phyloP scores from a whole-genome alignment of 2,888 invertebrate genomes.

The Copidosoma aretas region DNA sequence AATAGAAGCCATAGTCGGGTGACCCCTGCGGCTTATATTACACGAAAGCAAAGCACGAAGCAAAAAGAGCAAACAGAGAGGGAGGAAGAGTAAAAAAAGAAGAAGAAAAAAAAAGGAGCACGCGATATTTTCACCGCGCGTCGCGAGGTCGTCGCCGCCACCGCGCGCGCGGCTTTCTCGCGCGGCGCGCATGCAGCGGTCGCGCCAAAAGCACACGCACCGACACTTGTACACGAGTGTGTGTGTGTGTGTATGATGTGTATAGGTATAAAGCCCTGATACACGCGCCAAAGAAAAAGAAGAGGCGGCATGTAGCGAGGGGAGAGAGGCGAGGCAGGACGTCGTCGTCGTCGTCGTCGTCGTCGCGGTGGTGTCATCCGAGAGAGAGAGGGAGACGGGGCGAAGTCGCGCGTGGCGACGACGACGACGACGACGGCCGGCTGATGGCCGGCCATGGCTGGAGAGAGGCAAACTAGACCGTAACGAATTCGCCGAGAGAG shows the following conservation, averaged over 20 bases:
- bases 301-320: not conserved
- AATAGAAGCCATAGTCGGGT: too few relatives aligned
- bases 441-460: not conserved
- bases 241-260: too few relatives aligned
- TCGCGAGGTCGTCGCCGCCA: constrained; percentile 15
- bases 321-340: constrained; percentile 3
- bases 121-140: not conserved
- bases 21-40: too few relatives aligned
- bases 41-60: too few relatives aligned
- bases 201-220: constrained; percentile 40
- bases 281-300: not conserved
- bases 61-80: too few relatives aligned
- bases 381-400: not conserved
- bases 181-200: constrained; percentile 20
- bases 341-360: constrained; percentile 9
- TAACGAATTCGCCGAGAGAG: constrained; percentile 52
- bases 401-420: constrained; percentile 17
- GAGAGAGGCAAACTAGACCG: constrained; percentile 52
- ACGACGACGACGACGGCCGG: not conserved
- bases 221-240: too few relatives aligned
- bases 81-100: too few relatives aligned
- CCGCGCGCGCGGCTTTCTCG: constrained; percentile 34
- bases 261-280: too few relatives aligned
- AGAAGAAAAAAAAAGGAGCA: too few relatives aligned
- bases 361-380: constrained; percentile 16